Evolutionary conservation across 2,888 invertebrate genomes (phyloP), one percentile per base, ranked within the genome.

Genomic region (Lordiphosa andalusiaca): DNA sequence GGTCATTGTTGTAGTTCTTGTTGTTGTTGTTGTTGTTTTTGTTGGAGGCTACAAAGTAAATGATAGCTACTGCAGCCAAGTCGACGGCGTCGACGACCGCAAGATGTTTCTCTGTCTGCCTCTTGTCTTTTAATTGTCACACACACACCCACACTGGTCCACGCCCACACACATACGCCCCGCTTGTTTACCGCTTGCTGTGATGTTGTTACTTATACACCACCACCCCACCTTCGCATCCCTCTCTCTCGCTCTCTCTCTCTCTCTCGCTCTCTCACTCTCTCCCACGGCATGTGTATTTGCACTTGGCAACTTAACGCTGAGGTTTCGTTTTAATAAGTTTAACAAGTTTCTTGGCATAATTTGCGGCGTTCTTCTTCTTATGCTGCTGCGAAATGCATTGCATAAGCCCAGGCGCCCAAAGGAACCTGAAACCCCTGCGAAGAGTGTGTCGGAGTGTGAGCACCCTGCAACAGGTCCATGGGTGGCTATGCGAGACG

Each of bases 261-360:
- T 7, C 21, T 5, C 21, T 36, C 13, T 25, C 7, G 3, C 42
- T 38, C 42, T 41, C 12, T 21, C 42, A 37, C 12, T 21, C 44
- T 7, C 47, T 10, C 4, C 13, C 53, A 21, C 55, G 55, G 51
- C 55, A 63, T 62, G 67, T 60, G 50, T 66, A 52, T 71, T 67
- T 73, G 73, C 71, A 63, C 67, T 71, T 75, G 67, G 70, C 67
- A 82, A 74, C 76, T 80, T 76, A 67, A 67, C 71, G 81, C 81
- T 71, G 81, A 75, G 82, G 84, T 82, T 82, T 82, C 73, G 71
- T 73, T 82, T 82, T 82, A 82, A 82, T 82, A 82, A 84, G 82
- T 82, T 82, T 73, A 80, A 82, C 81, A 84, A 82, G 84, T 81
- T 82, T 78, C 78, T 71, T 81, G 73, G 81, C 75, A 82, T 82